Evolutionary conservation across 37 sponge, comb jelly and placozoan species (phyloP).

Genomic region (Cliona cf. orientalis): DNA sequence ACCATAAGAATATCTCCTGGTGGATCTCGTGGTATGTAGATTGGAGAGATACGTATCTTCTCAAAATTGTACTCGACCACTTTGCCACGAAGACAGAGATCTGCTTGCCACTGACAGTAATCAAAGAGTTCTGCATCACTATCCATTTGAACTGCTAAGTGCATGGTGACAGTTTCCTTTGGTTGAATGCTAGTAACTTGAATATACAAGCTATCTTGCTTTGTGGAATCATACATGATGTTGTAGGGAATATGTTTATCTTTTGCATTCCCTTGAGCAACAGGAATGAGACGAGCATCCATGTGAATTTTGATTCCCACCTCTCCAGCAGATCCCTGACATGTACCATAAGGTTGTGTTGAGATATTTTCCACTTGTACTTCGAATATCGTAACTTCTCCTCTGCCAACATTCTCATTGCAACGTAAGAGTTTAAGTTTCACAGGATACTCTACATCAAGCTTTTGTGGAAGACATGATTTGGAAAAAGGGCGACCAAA

Average conservation of each 20-base stretch:
- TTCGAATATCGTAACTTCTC: constrained; percentile 41
- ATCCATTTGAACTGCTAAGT: constrained; percentile 63
- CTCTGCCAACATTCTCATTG: constrained; percentile 43
- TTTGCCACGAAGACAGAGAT: constrained; percentile 70
- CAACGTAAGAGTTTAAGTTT: constrained; percentile 24
- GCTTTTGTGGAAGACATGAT: constrained; percentile 13
- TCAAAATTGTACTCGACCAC: constrained; percentile 66
- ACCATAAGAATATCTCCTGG: constrained; percentile 71
- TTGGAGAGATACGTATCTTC: constrained; percentile 61
- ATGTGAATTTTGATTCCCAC: constrained; percentile 59
- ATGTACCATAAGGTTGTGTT: constrained; percentile 55
- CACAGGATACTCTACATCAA: constrained; percentile 75
- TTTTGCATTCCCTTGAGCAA: constrained; percentile 14
- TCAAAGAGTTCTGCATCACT: constrained; percentile 77
- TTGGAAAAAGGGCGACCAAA: constrained; percentile 62
- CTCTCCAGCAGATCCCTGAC: constrained; percentile 55
- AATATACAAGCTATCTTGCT: constrained; percentile 66
- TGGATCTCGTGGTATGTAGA: constrained; percentile 52
- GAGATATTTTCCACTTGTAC: constrained; percentile 71
- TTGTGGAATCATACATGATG: constrained; percentile 54
- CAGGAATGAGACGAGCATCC: constrained; percentile 65
- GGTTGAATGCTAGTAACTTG: constrained; percentile 60
- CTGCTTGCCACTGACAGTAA: constrained; percentile 68
- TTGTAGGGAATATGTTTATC: constrained; percentile 31
- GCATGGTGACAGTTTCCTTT: constrained; percentile 18